phyloP scores from a whole-genome alignment of 2,797 vertebrate species.

The Falco cherrug region DNA sequence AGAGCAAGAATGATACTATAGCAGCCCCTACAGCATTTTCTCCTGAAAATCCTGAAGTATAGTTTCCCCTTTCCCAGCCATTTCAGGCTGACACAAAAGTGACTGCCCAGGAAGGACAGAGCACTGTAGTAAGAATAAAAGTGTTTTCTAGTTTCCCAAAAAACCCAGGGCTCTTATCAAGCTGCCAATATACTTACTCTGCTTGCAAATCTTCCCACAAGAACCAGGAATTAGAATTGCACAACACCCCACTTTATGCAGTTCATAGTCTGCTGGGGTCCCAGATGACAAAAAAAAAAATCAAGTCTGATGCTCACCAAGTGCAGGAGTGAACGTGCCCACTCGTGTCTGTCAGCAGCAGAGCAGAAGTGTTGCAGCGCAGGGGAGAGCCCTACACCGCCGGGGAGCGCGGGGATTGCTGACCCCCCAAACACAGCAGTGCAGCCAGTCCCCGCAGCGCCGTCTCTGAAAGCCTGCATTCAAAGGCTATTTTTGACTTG shows the following conservation, averaged over 20 bases:
- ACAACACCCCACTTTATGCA: not conserved
- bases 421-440: not conserved
- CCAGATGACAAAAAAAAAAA: not conserved
- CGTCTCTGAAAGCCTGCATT: not conserved
- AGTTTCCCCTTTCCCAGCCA: not conserved
- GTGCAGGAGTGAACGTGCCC: not conserved
- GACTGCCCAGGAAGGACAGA: not conserved
- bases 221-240: not conserved
- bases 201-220: not conserved
- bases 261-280: not conserved
- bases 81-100: not conserved
- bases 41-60: not conserved
- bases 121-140: not conserved
- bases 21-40: not conserved
- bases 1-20: not conserved
- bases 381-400: not conserved
- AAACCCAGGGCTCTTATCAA: not conserved
- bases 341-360: fast-evolving
- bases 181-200: not conserved
- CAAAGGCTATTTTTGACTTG: not conserved
- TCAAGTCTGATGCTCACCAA: not conserved
- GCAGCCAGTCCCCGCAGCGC: not conserved
- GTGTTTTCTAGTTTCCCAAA: not conserved
- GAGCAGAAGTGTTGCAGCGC: not conserved
- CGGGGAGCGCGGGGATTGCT: not conserved